phyloP scores from a whole-genome alignment of 1,140 invertebrate genomes.

The Helicoverpa armigera region DNA sequence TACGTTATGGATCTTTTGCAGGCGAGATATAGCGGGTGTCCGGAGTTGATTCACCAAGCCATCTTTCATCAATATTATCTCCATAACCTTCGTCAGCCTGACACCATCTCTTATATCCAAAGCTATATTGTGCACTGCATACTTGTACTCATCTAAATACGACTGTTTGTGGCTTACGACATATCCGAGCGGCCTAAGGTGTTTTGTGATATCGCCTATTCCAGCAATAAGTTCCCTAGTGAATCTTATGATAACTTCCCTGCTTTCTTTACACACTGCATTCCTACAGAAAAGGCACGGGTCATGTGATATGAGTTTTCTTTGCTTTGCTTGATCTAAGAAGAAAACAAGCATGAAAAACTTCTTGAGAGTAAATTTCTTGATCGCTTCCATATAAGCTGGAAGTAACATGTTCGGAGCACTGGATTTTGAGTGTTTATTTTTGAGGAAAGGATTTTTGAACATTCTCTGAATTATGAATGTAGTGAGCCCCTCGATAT shows the following conservation, averaged over 20 bases:
- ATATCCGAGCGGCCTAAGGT: slow-evolving; percentile 92
- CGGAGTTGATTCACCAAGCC: slow-evolving; percentile 90
- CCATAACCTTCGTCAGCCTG: slow-evolving; percentile 92
- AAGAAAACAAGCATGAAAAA: slow-evolving; percentile 94
- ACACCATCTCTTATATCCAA: slow-evolving; percentile 93
- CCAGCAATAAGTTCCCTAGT: slow-evolving; percentile 94
- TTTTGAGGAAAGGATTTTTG: slow-evolving; percentile 89
- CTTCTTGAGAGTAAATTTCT: slow-evolving; percentile 95
- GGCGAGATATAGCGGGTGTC: slow-evolving; percentile 93
- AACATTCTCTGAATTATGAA: slow-evolving; percentile 92
- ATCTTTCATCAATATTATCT: slow-evolving; percentile 92
- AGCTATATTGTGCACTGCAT: slow-evolving; percentile 92
- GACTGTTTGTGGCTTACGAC: slow-evolving; percentile 92
- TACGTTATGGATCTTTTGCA: slow-evolving; percentile 96
- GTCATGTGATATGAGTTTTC: slow-evolving; percentile 94
- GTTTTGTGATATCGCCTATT: slow-evolving; percentile 94
- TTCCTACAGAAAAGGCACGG: slow-evolving; percentile 96
- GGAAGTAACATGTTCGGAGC: slow-evolving; percentile 87
- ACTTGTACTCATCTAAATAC: slow-evolving; percentile 96
- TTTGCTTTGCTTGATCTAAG: slow-evolving; percentile 94
- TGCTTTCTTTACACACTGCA: slow-evolving; percentile 93
- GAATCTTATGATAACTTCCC: slow-evolving; percentile 92
- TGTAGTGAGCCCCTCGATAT: slow-evolving; percentile 91
- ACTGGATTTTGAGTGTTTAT: slow-evolving; percentile 88
- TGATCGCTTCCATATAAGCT: slow-evolving; percentile 89